Evolutionary conservation across 1,140 invertebrate genomes (phyloP).

Genomic region (Mycetomoellerius zeteki): DNA sequence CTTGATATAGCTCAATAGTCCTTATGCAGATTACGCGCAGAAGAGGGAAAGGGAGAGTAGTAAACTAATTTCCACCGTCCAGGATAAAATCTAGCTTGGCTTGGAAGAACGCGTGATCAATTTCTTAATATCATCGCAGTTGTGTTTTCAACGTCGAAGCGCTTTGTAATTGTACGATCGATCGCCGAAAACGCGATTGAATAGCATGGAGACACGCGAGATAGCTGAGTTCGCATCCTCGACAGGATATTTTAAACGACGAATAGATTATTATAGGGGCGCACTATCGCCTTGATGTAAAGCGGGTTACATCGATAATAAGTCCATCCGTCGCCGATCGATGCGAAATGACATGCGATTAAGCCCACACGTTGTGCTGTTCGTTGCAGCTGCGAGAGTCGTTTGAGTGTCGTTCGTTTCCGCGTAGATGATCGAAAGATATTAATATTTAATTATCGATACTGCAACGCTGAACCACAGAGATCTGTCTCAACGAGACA

Average conservation of each 20-base stretch:
- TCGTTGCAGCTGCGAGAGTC: constrained; percentile 20
- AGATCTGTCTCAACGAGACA: neutral
- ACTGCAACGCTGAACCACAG: neutral
- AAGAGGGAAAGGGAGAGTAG: neutral
- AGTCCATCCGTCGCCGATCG: constrained; percentile 38
- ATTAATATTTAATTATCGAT: constrained; percentile 48
- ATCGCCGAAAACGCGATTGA: neutral
- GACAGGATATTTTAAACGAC: constrained; percentile 23
- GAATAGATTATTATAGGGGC: constrained; percentile 27
- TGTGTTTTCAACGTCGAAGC: neutral
- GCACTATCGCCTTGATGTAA: neutral
- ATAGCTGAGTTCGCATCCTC: neutral
- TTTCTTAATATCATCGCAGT: neutral
- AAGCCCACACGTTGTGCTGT: constrained; percentile 13
- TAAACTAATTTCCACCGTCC: neutral
- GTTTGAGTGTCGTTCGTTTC: constrained; percentile 9
- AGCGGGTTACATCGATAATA: constrained; percentile 48
- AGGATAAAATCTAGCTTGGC: neutral
- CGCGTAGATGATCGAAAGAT: constrained; percentile 6
- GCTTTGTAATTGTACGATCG: neutral
- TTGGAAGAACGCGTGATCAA: neutral
- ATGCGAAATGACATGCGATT: constrained; percentile 47
- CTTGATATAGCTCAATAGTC: constrained; percentile 30
- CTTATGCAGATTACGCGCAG: neutral
- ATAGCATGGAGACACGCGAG: neutral